A percentile compares a stretch with the other conserved stretches of the same genome.
Evolutionary conservation across 2,797 vertebrate genomes (phyloP).

Genomic region (Rhinichthys osculus): DNA sequence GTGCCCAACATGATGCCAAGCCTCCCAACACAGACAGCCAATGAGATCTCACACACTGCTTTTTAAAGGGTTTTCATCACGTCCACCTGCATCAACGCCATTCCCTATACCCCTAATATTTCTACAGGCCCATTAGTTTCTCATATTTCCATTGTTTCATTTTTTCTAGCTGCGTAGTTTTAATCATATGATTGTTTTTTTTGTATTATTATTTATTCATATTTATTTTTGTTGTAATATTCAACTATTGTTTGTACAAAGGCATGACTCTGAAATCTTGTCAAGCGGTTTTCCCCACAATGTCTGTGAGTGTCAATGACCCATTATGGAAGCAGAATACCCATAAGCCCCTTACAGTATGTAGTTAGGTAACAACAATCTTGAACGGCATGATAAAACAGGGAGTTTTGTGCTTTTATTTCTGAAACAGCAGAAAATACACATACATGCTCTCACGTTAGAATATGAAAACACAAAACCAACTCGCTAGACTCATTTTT

Average conservation of each 20-base stretch:
- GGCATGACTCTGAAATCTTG: constrained; percentile 85
- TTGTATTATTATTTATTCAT: constrained; percentile 67
- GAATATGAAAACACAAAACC: constrained; percentile 15
- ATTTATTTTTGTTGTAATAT: constrained; percentile 77
- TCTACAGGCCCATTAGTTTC: constrained; percentile 29
- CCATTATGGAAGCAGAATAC: constrained; percentile 37
- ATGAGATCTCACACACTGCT: constrained; percentile 70
- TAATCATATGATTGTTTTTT: constrained; percentile 54
- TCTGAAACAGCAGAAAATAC: constrained; percentile 24
- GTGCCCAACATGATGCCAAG: constrained; percentile 85
- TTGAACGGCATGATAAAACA: constrained; percentile 54
- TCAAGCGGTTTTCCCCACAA: constrained; percentile 52
- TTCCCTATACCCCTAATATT: constrained; percentile 30
- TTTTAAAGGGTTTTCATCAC: constrained; percentile 45
- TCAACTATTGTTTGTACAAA: constrained; percentile 88
- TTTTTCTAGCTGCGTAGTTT: constrained; percentile 58
- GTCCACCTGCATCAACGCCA: constrained; percentile 11
- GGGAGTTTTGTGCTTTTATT: constrained; percentile 45
- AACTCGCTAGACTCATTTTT: constrained; percentile 41
- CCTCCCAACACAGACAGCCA: constrained; percentile 89
- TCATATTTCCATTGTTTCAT: constrained; percentile 72
- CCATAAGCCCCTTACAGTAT: constrained; percentile 24
- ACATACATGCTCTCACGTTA: constrained; percentile 17
- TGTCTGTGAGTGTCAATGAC: constrained; percentile 52
- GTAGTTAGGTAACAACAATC: constrained; percentile 53